These are phyloP conservation scores for Acrossocheilus fasciatus DNA, from an alignment of 2,797 vertebrate species.

Conservation along the genomic window DNA sequence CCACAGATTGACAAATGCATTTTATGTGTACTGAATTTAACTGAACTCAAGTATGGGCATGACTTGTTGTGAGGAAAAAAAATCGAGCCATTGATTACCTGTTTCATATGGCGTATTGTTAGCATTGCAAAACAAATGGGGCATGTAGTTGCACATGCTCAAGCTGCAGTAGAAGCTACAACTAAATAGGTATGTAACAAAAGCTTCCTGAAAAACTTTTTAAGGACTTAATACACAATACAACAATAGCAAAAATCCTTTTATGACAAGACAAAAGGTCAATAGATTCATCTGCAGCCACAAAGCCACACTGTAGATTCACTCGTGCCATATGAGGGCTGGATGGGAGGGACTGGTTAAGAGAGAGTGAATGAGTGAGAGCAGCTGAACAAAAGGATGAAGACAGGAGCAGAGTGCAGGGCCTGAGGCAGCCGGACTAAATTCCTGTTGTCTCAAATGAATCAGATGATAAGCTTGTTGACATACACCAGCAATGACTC, in stretches of 20 bases:
- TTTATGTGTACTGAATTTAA: constrained; percentile 40
- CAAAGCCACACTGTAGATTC: constrained; percentile 37
- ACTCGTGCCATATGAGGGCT: constrained; percentile 7
- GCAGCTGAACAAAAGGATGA: constrained; percentile 26
- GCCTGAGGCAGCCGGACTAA: constrained; percentile 20
- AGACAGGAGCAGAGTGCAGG: background rate
- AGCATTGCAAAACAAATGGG: constrained; percentile 36
- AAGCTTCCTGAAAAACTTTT: constrained; percentile 28
- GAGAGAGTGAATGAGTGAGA: constrained; percentile 3
- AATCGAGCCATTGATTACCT: constrained; percentile 24
- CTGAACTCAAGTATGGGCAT: constrained; percentile 46
- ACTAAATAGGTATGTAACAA: constrained; percentile 34
- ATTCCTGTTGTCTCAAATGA: constrained; percentile 36
- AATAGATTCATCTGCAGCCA: constrained; percentile 31
- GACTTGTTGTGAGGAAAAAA: constrained; percentile 25
- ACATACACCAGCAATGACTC: background rate
- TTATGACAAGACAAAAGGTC: constrained; percentile 22
- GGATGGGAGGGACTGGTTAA: background rate
- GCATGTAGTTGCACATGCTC: constrained; percentile 33
- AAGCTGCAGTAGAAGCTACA: constrained; percentile 21
- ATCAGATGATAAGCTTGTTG: constrained; percentile 12
- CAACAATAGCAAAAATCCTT: constrained; percentile 19
- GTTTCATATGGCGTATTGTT: constrained; percentile 23
- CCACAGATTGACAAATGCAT: constrained; percentile 9
- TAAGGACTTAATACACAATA: constrained; percentile 18